Evolutionary conservation across 2,888 invertebrate genomes (phyloP), one percentile per base, ranked within the genome.

Genomic region (Acanthoscelides obtectus): DNA sequence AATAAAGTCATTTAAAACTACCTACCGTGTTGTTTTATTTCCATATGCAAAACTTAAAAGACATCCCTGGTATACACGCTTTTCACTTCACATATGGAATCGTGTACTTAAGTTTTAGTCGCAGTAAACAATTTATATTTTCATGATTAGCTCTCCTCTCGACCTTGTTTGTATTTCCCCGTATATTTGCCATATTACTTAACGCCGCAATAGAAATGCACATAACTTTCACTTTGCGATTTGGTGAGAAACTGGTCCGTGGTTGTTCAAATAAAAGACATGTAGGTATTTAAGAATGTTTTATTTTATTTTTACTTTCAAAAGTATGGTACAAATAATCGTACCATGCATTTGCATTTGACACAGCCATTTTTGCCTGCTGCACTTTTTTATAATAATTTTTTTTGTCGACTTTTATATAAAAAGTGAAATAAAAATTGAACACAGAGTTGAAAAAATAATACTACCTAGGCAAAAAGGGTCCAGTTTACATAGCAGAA

Each of bases 351-450:
- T 45, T n/a, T 68, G 70, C 71, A 21, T 27, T 22, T 72, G 70
- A 73, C 73, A 73, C 73, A 73, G 73, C 73, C 73, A 72, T 71
- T 71, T 73, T 73, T 73, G 73, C 73, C 73, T 70, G 45, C 73
- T 70, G 45, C 22, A 64, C 22, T 67, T 71, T 70, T 71, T 69
- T 71, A 45, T 66, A 22, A 68, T n/a, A 22, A 64, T 72, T 67
- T 70, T n/a, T 22, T 22, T 22, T 72, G 64, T 66, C 64, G 25
- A 67, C 68, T 68, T 27, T 71, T 70, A 67, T 64, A 68, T 66
- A 68, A 68, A 69, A 70, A 66, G 25, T 22, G 67, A 71, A 66
- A 66, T 66, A 70, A 66, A 70, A 71, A 71, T 22, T 66, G 63
- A 70, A 68, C 22, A 71, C 71, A 71, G 67, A 71, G 69, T 45